A percentile compares a stretch with the other conserved stretches of the same genome.
These are phyloP conservation scores for Meriones unguiculatus DNA, from an alignment of 2,113 vertebrate species.

Conservation along the genomic window DNA sequence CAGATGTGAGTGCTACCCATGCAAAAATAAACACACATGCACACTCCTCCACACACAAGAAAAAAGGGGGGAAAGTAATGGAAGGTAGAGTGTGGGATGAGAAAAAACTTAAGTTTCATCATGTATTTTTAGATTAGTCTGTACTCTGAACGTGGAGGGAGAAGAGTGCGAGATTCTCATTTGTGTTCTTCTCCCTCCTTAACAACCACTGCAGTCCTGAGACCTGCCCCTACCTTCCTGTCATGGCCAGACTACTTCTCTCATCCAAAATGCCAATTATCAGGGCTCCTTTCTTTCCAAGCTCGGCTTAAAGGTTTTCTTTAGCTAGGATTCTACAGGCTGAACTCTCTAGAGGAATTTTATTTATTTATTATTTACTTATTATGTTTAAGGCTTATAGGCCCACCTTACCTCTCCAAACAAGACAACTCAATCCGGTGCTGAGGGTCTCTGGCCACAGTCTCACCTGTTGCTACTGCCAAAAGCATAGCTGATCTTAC, in stretches of 20 bases:
- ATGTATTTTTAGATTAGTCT: neutral
- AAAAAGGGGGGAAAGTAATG: neutral
- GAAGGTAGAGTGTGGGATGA: neutral
- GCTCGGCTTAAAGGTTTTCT: slow-evolving; percentile 13
- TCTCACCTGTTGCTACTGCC: neutral
- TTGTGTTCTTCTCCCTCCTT: slow-evolving; percentile 11
- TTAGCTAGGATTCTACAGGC: neutral
- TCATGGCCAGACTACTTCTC: neutral
- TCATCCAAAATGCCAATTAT: neutral
- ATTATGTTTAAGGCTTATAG: neutral
- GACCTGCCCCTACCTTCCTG: neutral
- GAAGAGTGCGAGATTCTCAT: neutral
- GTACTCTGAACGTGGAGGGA: neutral
- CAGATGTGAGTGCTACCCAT: neutral
- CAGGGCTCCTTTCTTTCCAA: neutral
- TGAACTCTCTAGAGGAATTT: neutral
- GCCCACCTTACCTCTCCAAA: slow-evolving; percentile 25
- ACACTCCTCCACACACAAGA: neutral
- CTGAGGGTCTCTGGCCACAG: neutral
- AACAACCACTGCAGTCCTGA: neutral
- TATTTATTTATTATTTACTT: neutral
- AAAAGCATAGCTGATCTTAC: slow-evolving; percentile 19
- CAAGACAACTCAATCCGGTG: neutral
- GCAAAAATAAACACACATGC: neutral
- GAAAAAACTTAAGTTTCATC: neutral